Conservation (phyloP, 2,888 invertebrate species). For the Thalpophila matura region DNA sequence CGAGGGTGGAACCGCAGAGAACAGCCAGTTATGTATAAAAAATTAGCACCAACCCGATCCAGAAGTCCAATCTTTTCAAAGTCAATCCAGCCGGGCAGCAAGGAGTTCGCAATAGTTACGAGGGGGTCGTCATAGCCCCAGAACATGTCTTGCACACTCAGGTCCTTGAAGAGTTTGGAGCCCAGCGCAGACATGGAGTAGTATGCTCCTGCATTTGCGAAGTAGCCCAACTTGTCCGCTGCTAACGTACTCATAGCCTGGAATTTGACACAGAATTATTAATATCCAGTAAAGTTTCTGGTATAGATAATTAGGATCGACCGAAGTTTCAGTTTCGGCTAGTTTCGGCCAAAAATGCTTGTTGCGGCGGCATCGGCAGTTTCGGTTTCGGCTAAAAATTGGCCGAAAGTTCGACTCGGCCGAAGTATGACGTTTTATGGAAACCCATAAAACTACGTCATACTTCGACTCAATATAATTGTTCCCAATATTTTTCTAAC, state of each 20-base stretch:
- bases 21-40: too few relatives aligned
- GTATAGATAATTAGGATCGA: too few relatives aligned
- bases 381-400: too few relatives aligned
- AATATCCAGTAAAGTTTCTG: background rate
- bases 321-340: too few relatives aligned
- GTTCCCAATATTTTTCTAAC: too few relatives aligned
- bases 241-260: slow-evolving; percentile 85
- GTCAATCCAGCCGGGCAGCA: slow-evolving; percentile 95
- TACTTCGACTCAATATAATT: too few relatives aligned
- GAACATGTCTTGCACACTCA: slow-evolving; percentile 93
- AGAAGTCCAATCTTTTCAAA: slow-evolving; percentile 95
- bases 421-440: too few relatives aligned
- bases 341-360: too few relatives aligned
- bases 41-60: slow-evolving; percentile 92
- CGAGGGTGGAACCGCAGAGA: too few relatives aligned
- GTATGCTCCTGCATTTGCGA: slow-evolving; percentile 92
- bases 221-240: slow-evolving; percentile 81
- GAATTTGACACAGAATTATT: slow-evolving; percentile 25
- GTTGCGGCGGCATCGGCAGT: too few relatives aligned
- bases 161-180: slow-evolving; percentile 92
- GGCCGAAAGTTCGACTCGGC: too few relatives aligned
- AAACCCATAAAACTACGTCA: too few relatives aligned
- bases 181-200: slow-evolving; percentile 92
- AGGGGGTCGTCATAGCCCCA: slow-evolving; percentile 96
- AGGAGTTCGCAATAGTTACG: slow-evolving; percentile 93